phyloP scores from a whole-genome alignment of 1,140 invertebrate species.

The Pinna nobilis region DNA sequence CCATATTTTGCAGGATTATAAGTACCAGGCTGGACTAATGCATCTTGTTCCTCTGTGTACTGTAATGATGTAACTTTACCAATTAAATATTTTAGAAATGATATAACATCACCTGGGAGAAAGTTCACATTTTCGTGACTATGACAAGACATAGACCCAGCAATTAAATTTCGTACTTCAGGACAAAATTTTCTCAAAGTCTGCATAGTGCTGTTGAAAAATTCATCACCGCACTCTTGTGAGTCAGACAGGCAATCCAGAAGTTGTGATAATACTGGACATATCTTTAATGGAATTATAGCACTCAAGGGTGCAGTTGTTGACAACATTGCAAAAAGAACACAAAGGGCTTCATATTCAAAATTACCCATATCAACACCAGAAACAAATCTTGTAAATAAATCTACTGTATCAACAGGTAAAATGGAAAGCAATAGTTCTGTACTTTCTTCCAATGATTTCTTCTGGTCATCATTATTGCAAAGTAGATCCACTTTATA shows the following conservation, averaged over 20 bases:
- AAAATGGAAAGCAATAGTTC: background rate
- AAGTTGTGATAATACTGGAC: background rate
- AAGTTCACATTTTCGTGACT: too few relatives aligned
- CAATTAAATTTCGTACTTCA: background rate
- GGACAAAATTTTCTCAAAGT: background rate
- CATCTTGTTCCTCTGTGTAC: background rate
- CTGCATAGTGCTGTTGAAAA: background rate
- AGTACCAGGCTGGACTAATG: slow-evolving; percentile 26
- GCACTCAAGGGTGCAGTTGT: background rate
- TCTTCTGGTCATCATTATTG: background rate
- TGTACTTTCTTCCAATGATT: background rate
- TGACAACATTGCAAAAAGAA: background rate
- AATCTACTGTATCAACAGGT: background rate
- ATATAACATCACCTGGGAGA: background rate
- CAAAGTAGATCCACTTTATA: background rate
- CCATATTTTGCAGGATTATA: slow-evolving; percentile 48
- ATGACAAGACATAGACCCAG: background rate
- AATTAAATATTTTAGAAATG: slow-evolving; percentile 10
- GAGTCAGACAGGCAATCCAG: background rate
- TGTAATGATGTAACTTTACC: background rate
- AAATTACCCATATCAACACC: too few relatives aligned
- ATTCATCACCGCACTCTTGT: background rate
- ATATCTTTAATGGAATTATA: background rate
- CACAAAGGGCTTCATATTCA: too few relatives aligned
- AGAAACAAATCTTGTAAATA: background rate